Base-by-base conservation (phyloP, 2,888 invertebrate genomes). In the Marasmarcha lunaedactyla region DNA sequence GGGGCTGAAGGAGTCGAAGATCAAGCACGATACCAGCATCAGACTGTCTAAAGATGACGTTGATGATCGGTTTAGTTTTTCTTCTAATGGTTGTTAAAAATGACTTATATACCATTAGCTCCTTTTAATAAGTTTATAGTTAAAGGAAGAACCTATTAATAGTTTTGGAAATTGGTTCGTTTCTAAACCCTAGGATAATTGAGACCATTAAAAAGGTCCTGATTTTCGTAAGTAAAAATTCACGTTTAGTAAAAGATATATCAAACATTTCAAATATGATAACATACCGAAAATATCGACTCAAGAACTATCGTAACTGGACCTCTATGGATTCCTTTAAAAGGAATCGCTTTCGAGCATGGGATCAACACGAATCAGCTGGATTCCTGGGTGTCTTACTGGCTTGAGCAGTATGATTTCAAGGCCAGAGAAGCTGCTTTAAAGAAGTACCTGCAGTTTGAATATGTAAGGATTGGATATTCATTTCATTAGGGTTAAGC, bases 321-420 rank as follows among this genome's bases (percentile, higher is more conserved):
- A 64, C 84, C 0, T 79, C 84, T n/a, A n/a, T n/a, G n/a, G n/a
- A n/a, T n/a, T 3, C 89, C 92, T 0, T 65, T 92, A n/a, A 90
- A 92, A 67, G 89, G 86, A 13, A 74, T 85, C 0, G 87, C 79
- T 1, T 95, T 95, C 66, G 85, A 90, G 49, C 95, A 95, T 59
- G 97, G 97, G 0, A 90, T 95, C 62, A 92, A 93, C 58, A 77
- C 88, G 0, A 85, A 87, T 1, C 86, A 88, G 41, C 59, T 94
- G 13, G 72, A 86, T 35, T 71, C 81, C 34, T 84, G 94, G 52
- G 54, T 92, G 1, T 78, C 87, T 7, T 91, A 93, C 68, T 97
- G 97, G 97, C 84, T 83, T 1, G 86, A 88, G 1, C 83, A 88
- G 27, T 95, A 92, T 62, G 85, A 92, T 50, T 70, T 84, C 44